These are phyloP conservation scores for Caenorhabditis latens DNA, from an alignment of 1,140 invertebrate genomes.

Conservation along the genomic window DNA sequence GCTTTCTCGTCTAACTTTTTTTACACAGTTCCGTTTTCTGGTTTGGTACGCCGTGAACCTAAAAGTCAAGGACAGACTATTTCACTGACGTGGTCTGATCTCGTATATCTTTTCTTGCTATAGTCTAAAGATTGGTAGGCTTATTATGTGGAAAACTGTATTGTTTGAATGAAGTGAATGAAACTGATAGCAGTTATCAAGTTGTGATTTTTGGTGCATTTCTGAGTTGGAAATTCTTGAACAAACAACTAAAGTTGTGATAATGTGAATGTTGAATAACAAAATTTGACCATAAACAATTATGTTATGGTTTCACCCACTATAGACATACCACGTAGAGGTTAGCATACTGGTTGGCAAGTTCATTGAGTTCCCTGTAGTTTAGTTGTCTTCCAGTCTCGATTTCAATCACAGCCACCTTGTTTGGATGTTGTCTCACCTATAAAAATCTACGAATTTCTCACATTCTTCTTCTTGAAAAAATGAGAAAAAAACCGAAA, in stretches of 20 bases:
- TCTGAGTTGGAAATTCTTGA: not conserved
- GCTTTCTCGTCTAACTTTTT: not conserved
- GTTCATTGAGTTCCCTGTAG: slow-evolving; percentile 74
- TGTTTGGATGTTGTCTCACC: slow-evolving; percentile 58
- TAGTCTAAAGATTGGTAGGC: too few relatives aligned
- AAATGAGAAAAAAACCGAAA: slow-evolving; percentile 28
- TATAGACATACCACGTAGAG: slow-evolving; percentile 67
- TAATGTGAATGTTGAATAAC: not conserved
- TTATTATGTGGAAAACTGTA: too few relatives aligned
- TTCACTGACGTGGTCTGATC: too few relatives aligned
- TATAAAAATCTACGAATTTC: not conserved
- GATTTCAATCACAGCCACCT: slow-evolving; percentile 61
- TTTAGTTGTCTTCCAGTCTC: slow-evolving; percentile 67
- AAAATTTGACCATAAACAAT: not conserved
- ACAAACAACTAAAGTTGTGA: not conserved
- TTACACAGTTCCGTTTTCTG: not conserved
- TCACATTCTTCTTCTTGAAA: not conserved
- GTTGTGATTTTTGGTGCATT: not conserved
- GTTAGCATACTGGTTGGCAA: slow-evolving; percentile 75
- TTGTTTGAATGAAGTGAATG: too few relatives aligned
- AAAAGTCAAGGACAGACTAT: not conserved
- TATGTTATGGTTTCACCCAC: not conserved
- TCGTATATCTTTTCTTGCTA: too few relatives aligned
- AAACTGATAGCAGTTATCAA: not conserved
- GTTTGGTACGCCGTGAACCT: too few relatives aligned